A percentile compares a stretch with the other conserved stretches of the same genome.
Conservation (phyloP, 2,113 vertebrate species). For the Megaceryle maxima region DNA sequence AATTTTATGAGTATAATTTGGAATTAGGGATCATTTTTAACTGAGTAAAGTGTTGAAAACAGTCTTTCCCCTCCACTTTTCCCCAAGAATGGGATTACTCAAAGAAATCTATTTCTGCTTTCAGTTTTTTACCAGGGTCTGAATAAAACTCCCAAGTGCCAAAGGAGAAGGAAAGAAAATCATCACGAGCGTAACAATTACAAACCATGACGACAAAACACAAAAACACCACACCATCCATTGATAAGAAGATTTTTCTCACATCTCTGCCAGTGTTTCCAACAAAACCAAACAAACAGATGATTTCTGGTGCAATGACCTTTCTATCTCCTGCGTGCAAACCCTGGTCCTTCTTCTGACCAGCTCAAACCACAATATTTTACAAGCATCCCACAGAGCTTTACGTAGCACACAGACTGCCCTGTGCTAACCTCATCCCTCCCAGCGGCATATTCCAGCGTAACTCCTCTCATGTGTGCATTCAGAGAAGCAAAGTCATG, state of each 20-base stretch:
- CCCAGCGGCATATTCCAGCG: neutral
- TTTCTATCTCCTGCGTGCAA: neutral
- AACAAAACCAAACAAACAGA: neutral
- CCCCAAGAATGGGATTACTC: neutral
- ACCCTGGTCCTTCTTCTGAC: neutral
- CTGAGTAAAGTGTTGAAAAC: neutral
- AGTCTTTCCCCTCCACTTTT: neutral
- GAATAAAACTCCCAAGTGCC: rapidly evolving
- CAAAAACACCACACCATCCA: neutral
- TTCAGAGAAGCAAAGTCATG: neutral
- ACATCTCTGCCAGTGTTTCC: neutral
- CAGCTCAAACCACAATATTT: neutral
- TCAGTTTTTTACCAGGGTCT: neutral
- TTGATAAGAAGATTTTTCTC: neutral
- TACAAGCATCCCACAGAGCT: neutral
- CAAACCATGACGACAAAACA: neutral
- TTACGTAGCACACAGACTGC: neutral
- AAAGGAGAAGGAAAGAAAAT: neutral
- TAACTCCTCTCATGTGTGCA: neutral
- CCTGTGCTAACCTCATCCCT: neutral
- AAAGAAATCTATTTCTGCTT: neutral
- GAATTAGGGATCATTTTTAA: neutral
- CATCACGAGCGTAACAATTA: rapidly evolving
- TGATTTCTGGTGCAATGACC: neutral
- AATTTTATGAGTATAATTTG: neutral